These are phyloP conservation scores for Colaptes auratus DNA, from an alignment of 2,113 vertebrate species.

Conservation along the genomic window DNA sequence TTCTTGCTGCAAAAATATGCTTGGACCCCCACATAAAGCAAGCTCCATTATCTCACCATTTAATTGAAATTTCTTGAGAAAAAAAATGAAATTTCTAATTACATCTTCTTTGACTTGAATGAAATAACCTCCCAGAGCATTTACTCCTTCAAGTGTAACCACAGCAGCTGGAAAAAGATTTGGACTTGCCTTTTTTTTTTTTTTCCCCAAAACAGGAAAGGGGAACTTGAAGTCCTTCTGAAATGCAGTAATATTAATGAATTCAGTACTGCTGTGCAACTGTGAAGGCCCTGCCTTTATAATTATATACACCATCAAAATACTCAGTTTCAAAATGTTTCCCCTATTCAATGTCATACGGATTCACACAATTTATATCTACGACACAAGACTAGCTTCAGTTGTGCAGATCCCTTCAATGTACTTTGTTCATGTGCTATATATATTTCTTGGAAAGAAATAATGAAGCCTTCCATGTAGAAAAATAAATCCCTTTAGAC, in stretches of 20 bases:
- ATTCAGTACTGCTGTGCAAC: not conserved
- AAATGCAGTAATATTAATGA: not conserved
- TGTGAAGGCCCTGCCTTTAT: not conserved
- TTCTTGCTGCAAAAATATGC: not conserved
- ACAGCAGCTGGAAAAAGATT: not conserved
- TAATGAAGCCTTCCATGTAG: not conserved
- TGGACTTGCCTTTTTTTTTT: not conserved
- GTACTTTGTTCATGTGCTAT: not conserved
- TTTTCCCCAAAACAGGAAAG: not conserved
- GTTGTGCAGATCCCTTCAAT: not conserved
- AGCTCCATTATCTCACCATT: not conserved
- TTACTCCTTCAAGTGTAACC: not conserved
- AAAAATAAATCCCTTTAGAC: not conserved
- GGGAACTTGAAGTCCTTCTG: not conserved
- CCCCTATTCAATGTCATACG: not conserved
- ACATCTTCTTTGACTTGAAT: not conserved
- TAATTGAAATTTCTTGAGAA: not conserved
- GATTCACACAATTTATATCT: not conserved
- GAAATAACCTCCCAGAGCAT: not conserved
- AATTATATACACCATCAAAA: not conserved
- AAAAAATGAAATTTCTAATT: constrained; percentile 2
- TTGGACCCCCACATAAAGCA: not conserved
- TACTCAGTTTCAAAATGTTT: not conserved
- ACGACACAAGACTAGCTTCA: not conserved
- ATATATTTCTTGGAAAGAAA: not conserved